A percentile compares a stretch with the other conserved stretches of the same genome.
These are phyloP conservation scores for Chaetophractus vellerosus DNA, from an alignment of 2,797 vertebrate species.

Conservation along the genomic window DNA sequence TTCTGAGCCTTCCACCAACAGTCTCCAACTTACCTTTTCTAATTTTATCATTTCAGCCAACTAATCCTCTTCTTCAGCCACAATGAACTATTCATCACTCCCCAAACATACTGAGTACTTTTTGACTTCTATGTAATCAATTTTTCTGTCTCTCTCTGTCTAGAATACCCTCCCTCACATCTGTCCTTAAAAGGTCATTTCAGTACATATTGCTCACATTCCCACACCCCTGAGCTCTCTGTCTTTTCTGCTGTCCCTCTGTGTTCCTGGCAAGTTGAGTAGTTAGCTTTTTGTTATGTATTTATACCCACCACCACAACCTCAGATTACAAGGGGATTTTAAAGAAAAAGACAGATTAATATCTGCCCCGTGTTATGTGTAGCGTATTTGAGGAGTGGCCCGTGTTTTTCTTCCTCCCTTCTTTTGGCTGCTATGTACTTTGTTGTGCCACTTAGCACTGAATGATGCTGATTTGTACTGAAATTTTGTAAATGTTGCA, in stretches of 20 bases:
- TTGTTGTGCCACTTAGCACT: neutral
- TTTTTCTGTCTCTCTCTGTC: neutral
- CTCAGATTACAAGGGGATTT: neutral
- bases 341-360: neutral
- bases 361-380: neutral
- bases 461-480: neutral
- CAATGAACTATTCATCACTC: neutral
- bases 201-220: neutral
- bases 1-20: conserved; percentile 6
- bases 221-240: neutral
- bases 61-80: conserved; percentile 8
- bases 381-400: neutral
- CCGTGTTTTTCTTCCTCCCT: neutral
- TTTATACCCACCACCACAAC: neutral
- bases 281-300: neutral
- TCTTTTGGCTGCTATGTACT: neutral
- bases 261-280: neutral
- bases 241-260: neutral
- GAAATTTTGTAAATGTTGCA: neutral
- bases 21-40: conserved; percentile 11
- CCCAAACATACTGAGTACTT: too few relatives aligned
- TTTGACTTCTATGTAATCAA: neutral
- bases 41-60: neutral
- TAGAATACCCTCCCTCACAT: neutral
- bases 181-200: neutral